These are phyloP conservation scores for Crax fasciolata DNA, from an alignment of 2,797 vertebrate species.

Conservation along the genomic window DNA sequence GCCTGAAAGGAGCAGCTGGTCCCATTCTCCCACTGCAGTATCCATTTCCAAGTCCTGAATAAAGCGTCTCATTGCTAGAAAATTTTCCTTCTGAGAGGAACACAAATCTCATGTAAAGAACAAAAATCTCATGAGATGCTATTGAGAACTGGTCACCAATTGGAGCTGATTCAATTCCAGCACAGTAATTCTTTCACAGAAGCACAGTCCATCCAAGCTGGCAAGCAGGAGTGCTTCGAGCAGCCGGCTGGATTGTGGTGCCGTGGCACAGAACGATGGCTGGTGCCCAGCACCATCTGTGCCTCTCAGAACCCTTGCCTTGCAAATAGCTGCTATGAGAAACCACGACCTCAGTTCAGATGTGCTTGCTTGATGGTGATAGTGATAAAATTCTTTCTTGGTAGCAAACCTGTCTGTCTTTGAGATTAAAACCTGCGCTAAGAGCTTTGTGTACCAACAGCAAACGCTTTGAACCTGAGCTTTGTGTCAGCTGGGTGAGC, in stretches of 20 bases:
- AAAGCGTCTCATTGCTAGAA: background rate
- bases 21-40: background rate
- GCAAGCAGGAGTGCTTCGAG: background rate
- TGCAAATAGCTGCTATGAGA: background rate
- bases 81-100: background rate
- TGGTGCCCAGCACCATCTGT: constrained; percentile 14
- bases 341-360: background rate
- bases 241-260: background rate
- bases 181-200: background rate
- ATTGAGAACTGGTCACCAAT: background rate
- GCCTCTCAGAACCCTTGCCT: background rate
- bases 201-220: background rate
- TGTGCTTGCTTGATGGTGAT: background rate
- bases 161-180: background rate
- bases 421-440: background rate
- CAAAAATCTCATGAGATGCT: background rate
- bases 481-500: constrained; percentile 28
- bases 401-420: background rate
- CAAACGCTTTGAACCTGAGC: background rate
- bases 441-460: background rate
- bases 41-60: background rate
- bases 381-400: background rate
- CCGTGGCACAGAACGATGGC: background rate
- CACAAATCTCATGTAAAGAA: background rate
- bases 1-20: background rate